Evolutionary conservation across 1,140 invertebrate species (phyloP), one percentile per base, ranked within the genome.

Genomic region (Teleogryllus occipitalis): DNA sequence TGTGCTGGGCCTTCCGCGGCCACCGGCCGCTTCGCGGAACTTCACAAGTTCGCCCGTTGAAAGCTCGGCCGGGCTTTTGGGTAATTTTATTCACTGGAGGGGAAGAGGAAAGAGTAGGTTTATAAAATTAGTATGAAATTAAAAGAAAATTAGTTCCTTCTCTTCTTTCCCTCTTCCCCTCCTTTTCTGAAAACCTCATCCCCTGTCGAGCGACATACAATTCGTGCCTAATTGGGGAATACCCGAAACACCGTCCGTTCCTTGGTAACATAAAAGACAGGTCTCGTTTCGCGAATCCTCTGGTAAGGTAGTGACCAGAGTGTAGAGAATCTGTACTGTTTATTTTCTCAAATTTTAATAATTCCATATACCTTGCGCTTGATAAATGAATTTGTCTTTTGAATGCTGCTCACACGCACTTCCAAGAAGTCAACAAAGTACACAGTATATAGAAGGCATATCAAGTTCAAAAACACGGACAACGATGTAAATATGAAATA

Each of bases 111-210:
- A 65, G 54, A 65, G 54, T 3, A 65, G 54, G 54, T 65, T 65
- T 65, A 65, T 65, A 65, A 65, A 65, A 65, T 65, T 65, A 65
- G 54, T 65, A 65, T 65, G 54, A 65, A 65, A 65, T 65, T 65
- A 65, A 65, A 65, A 65, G 54, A 65, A 65, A 65, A 65, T 65
- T 65, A 65, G 54, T 65, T 65, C 54, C 54, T 65, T 65, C 54
- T 65, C 54, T 65, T 65, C 54, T 10, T 65, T 65, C 18, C 18
- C 54, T 65, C 54, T 65, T 65, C 54, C 54, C 18, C 54, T 14
- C 54, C 54, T 10, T 65, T 65, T 65, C 54, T 65, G 7, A 18
- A 65, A 65, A 65, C 54, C 54, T 65, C 54, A 65, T 65, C 27
- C 27, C 27, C 27, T 39, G 27, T 65, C 54, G 10, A 18, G 54